Base-by-base conservation (phyloP, 2,888 invertebrate species). In the Drosophila anomelani region DNA sequence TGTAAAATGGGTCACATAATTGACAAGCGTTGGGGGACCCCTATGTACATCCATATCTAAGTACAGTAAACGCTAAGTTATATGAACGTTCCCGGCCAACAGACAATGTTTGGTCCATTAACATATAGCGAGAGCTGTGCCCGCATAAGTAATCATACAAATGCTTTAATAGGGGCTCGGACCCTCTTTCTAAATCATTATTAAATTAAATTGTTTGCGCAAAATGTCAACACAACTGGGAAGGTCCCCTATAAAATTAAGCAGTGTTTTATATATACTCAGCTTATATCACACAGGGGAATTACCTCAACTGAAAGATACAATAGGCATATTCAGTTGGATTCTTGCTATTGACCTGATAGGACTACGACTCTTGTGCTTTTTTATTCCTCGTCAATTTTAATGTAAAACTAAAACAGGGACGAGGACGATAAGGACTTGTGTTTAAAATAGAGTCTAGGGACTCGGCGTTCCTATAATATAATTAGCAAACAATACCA, bases 151-250 rank as follows among this genome's bases (percentile, higher is more conserved):
- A 20, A 15, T 15, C 20, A 51, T 51, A 34, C 34, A 20, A 20
- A n/a, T 41, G 41, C 39, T 41, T 41, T 15, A 32, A 34, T 39
- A 26, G 13, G 20, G 20, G 46, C 32, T 10, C 12, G 29, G 64
- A 74, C 84, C 89, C 85, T 76, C 89, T 76, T 74, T 49, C 70
- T 80, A 81, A 87, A 82, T 87, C 85, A 82, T 87, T 82, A 87
- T 87, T 81, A 89, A 89, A 89, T 88, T 89, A 80, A 85, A 87
- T 79, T 80, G 77, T 74, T 85, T 89, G 77, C 78, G 75, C 70
- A 86, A 43, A 87, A 63, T 68, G 71, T 75, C 79, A 69, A 63
- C 32, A 47, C 76, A 59, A 76, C 53, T 58, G 68, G 68, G 61
- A 20, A 20, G 20, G 34, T 34, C 34, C 64, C 75, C 75, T 58